Conservation (phyloP, 2,113 vertebrate species). For the Hassar affinis region DNA sequence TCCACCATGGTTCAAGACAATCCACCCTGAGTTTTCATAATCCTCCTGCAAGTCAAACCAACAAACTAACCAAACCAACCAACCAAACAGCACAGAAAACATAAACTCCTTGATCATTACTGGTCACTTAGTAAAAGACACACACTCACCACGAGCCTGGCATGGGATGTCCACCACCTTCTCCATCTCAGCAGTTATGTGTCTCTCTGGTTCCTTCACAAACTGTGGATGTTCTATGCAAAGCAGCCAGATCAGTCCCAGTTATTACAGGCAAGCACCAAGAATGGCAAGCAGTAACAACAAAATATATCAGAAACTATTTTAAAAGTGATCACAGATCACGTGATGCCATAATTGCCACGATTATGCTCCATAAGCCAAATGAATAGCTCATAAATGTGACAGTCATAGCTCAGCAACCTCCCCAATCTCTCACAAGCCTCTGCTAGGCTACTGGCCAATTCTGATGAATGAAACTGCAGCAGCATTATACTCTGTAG, state of each 20-base stretch:
- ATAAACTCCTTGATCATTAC: too few species aligned
- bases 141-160: conserved; percentile 72
- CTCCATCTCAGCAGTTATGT: conserved; percentile 96
- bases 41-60: too few species aligned
- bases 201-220: conserved; percentile 86
- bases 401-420: not conserved
- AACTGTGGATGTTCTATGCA: conserved; percentile 89
- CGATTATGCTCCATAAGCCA: not conserved
- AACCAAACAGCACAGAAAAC: too few species aligned
- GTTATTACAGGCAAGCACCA: not conserved
- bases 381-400: not conserved
- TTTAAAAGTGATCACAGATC: not conserved
- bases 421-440: not conserved
- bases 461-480: not conserved
- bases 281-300: not conserved
- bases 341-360: not conserved
- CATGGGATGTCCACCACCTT: conserved; percentile 95
- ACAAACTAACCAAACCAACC: too few species aligned
- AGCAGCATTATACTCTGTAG: not conserved
- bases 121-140: too few species aligned
- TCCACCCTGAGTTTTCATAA: too few species aligned
- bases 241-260: conserved; percentile 17
- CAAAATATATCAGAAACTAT: not conserved
- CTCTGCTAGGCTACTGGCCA: not conserved
- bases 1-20: too few species aligned